Percentiles rank a stretch among this genome's conserved stretches.
These are phyloP conservation scores for Siphonodentalium dalli DNA, from an alignment of 2,888 invertebrate genomes.

Conservation along the genomic window DNA sequence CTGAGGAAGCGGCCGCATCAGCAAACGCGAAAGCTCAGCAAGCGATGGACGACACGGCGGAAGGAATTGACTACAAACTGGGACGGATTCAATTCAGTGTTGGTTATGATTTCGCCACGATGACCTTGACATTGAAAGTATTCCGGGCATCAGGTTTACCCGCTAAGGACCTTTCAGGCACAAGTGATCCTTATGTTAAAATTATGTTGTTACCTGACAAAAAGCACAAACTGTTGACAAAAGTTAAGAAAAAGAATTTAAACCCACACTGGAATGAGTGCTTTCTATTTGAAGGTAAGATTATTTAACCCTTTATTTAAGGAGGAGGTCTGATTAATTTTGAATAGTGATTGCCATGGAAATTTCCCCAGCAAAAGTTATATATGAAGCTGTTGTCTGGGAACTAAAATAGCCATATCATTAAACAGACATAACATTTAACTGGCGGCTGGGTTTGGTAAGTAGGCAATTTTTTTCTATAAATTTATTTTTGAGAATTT, in stretches of 20 bases:
- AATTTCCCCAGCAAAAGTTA: too few relatives aligned
- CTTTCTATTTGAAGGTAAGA: constrained; percentile 71
- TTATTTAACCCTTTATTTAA: neutral
- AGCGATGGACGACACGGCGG: constrained; percentile 33
- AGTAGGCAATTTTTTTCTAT: too few relatives aligned
- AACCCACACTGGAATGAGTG: constrained; percentile 65
- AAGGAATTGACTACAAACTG: constrained; percentile 53
- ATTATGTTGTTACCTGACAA: constrained; percentile 62
- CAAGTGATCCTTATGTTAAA: constrained; percentile 65
- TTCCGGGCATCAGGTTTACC: constrained; percentile 58
- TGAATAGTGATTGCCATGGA: neutral
- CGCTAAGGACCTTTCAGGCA: constrained; percentile 64
- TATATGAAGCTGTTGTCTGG: too few relatives aligned
- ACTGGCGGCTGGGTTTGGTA: too few relatives aligned
- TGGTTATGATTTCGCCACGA: constrained; percentile 59
- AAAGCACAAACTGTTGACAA: constrained; percentile 62
- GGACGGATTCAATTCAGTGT: constrained; percentile 59
- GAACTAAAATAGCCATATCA: too few relatives aligned
- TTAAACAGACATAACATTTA: too few relatives aligned
- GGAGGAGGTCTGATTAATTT: neutral
- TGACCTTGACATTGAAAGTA: constrained; percentile 58
- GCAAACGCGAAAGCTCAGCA: constrained; percentile 23
- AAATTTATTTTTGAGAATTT: too few relatives aligned
- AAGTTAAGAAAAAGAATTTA: constrained; percentile 63
- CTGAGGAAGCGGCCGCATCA: constrained; percentile 29